These are phyloP conservation scores for Casuarius casuarius DNA, from an alignment of 2,113 vertebrate genomes.

Conservation along the genomic window DNA sequence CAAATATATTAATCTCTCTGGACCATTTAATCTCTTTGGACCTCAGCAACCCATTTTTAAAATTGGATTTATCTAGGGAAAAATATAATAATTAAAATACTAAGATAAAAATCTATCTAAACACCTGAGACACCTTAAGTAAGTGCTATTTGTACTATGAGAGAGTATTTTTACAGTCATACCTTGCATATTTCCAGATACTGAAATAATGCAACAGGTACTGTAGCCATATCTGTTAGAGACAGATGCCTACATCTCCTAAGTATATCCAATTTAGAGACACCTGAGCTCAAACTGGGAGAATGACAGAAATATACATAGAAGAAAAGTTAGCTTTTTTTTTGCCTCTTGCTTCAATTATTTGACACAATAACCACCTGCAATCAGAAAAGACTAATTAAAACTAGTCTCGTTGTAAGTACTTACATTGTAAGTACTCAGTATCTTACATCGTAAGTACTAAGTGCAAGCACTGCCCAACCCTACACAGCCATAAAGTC, in stretches of 20 bases:
- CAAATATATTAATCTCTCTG: no score
- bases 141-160: accelerated
- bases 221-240: background rate
- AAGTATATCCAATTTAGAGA: background rate
- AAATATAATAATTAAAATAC: background rate
- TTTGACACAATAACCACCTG: background rate
- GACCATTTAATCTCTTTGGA: background rate
- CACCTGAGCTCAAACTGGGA: background rate
- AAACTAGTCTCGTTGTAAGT: background rate
- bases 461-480: background rate
- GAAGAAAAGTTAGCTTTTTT: background rate
- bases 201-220: background rate
- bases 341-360: background rate
- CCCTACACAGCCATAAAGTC: background rate
- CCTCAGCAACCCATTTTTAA: background rate
- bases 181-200: accelerated
- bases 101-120: background rate
- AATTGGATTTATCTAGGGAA: background rate
- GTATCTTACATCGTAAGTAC: no score
- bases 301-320: background rate
- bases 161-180: background rate
- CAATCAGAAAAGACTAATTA: background rate
- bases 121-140: background rate
- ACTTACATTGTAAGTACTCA: no score
- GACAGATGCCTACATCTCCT: background rate